Percentiles rank a stretch among this genome's conserved stretches.
Conservation (phyloP, 2,113 vertebrate species). For the Porphyrio hochstetteri region DNA sequence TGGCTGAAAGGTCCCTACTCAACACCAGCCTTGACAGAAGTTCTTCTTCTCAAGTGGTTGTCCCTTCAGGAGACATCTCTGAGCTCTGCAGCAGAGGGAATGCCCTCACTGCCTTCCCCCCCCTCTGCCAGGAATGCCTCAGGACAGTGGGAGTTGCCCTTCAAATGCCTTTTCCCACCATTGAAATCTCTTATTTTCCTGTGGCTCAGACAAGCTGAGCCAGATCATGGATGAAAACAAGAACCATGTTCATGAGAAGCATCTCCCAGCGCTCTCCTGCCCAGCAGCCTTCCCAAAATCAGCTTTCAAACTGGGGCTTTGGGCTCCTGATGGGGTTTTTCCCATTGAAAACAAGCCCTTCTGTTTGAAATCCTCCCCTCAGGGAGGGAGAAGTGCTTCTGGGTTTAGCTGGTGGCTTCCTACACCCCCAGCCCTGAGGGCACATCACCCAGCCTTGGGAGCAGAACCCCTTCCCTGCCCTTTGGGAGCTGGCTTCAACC, state of each 20-base stretch:
- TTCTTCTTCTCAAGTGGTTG: not conserved
- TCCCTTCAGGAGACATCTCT: not conserved
- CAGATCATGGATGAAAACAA: not conserved
- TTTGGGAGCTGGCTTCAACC: not conserved
- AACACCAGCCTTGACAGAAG: not conserved
- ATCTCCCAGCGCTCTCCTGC: not conserved
- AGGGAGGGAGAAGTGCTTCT: not conserved
- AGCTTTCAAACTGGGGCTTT: not conserved
- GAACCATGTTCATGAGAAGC: not conserved
- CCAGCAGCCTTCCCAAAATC: not conserved
- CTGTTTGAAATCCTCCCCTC: not conserved
- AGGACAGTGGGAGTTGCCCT: accelerated
- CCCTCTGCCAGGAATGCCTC: not conserved
- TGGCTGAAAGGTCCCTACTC: not conserved
- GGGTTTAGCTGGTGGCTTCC: not conserved
- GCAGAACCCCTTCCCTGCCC: not conserved
- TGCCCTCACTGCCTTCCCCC: not conserved
- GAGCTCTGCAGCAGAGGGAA: not conserved
- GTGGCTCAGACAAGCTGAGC: not conserved
- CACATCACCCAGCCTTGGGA: accelerated
- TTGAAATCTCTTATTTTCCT: not conserved
- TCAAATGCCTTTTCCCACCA: not conserved
- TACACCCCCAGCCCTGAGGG: not conserved
- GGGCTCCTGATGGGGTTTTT: not conserved
- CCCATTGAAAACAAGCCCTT: not conserved